Base-by-base conservation (phyloP, 1,140 invertebrate species). In the Nixonia krombeini region DNA sequence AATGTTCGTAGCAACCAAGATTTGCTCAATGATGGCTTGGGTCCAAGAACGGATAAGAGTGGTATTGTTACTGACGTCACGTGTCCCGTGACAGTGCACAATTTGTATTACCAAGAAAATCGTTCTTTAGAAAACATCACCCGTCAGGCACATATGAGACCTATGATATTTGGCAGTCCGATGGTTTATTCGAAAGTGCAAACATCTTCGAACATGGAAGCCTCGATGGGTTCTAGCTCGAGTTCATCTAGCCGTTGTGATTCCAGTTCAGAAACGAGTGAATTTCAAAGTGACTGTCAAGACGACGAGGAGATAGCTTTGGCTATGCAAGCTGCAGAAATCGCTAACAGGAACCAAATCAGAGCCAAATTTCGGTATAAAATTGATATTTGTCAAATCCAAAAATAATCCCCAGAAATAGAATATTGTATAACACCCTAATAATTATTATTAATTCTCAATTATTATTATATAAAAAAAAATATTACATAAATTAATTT, bases 281-380 rank as follows among this genome's bases (percentile, higher is more conserved):
- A 93, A 45, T 93, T 92, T 71, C 91, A 92, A 55, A 94, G 93
- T 28, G 93, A 93, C 63, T 93, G 91, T 71, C 92, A 92, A 45
- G 94, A 96, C 79, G 93, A 96, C 73, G 94, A 95, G 73, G 94
- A 96, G 76, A 94, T 96, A 45, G 93, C 94, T 0, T 80, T 95
- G 13, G 94, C 94, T 0, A 87, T 96, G 73, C 92, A 94, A 74
- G 93, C 93, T 6, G 93, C 94, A 8, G 93, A 95, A 83, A 87
- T 94, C 17, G 93, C 92, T 0, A 92, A 91, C 33, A 86, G 91
- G 26, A 92, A 92, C 77, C 91, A 94, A 81, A 91, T 93, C 7
- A 83, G 94, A 35, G 90, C 93, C 0, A 91, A 93, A 62, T 96
- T 95, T 80, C 90, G 91, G 91, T 93, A 80, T n/a, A n/a, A n/a